These are phyloP conservation scores for Pseudobourletiella spinata DNA, from an alignment of 1,140 invertebrate species.

Conservation along the genomic window DNA sequence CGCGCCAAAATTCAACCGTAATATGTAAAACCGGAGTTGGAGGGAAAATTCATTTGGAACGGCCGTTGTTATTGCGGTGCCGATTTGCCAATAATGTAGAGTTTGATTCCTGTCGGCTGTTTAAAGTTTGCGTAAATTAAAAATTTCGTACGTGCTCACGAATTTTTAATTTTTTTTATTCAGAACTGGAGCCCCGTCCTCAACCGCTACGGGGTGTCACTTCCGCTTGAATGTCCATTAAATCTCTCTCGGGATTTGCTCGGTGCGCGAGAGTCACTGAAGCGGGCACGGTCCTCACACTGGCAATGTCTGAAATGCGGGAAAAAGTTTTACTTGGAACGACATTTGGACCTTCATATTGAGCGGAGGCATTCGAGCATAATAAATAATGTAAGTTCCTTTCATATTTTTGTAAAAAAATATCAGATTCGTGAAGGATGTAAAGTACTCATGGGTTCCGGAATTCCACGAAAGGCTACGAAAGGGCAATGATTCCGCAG, in stretches of 20 bases:
- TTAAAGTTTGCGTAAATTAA: too few species aligned
- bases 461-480: too few species aligned
- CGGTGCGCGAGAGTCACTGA: conserved; percentile 67
- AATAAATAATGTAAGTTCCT: conserved; percentile 62
- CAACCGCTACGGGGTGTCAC: conserved; percentile 68
- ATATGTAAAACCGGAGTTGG: too few species aligned
- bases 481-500: too few species aligned
- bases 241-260: conserved; percentile 78
- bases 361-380: conserved; percentile 76
- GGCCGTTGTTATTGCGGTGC: too few species aligned
- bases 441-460: too few species aligned
- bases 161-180: conserved; percentile 22
- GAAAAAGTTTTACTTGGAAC: conserved; percentile 82
- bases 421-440: background rate
- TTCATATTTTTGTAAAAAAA: conserved; percentile 12
- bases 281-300: conserved; percentile 71
- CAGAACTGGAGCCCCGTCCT: conserved; percentile 80
- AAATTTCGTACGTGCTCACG: too few species aligned
- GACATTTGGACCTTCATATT: conserved; percentile 79
- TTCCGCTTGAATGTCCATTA: conserved; percentile 81
- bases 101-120: too few species aligned
- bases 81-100: too few species aligned
- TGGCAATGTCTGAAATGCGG: conserved; percentile 88
- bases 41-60: too few species aligned
- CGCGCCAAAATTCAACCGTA: too few species aligned